Conservation (phyloP, 2,797 vertebrate species). For the Botia kubotai region DNA sequence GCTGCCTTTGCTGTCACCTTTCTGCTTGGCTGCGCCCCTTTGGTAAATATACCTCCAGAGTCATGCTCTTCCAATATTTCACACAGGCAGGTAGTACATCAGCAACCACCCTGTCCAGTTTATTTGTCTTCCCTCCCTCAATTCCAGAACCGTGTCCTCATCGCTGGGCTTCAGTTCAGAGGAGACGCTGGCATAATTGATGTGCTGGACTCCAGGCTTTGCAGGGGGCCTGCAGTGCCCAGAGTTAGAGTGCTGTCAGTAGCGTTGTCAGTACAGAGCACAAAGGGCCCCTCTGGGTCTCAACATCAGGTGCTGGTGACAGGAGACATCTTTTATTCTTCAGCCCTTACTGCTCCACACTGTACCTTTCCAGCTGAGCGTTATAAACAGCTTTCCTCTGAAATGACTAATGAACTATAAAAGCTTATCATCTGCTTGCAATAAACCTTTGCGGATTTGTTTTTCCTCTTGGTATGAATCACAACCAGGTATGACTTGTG, state of each 20-base stretch:
- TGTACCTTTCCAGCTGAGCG: slow-evolving; percentile 1
- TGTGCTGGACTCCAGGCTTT: slow-evolving; percentile 54
- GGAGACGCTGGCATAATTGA: slow-evolving; percentile 65
- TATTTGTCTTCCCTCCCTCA: slow-evolving; percentile 37
- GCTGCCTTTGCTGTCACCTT: slow-evolving; percentile 46
- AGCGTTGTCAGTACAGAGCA: slow-evolving; percentile 60
- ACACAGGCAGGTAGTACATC: slow-evolving; percentile 52
- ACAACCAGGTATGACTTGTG: not conserved
- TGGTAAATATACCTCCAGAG: slow-evolving; percentile 56
- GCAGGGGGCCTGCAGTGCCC: slow-evolving; percentile 32
- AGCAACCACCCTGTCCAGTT: slow-evolving; percentile 37
- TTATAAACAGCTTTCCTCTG: slow-evolving; percentile 9
- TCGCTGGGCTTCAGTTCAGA: slow-evolving; percentile 52
- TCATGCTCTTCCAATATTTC: slow-evolving; percentile 55
- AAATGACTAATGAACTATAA: slow-evolving; percentile 48
- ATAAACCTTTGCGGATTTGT: slow-evolving; percentile 22
- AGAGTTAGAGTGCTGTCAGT: slow-evolving; percentile 57
- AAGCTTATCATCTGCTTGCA: slow-evolving; percentile 41
- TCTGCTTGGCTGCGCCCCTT: slow-evolving; percentile 47
- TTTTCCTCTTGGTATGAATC: slow-evolving; percentile 15
- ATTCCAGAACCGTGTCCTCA: slow-evolving; percentile 48
- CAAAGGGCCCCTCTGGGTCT: slow-evolving; percentile 66
- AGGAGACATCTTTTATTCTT: slow-evolving; percentile 61
- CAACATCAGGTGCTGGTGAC: slow-evolving; percentile 65
- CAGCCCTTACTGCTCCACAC: not conserved